Evolutionary conservation across 2,888 invertebrate genomes (phyloP).

Genomic region (Plutella xylostella): DNA sequence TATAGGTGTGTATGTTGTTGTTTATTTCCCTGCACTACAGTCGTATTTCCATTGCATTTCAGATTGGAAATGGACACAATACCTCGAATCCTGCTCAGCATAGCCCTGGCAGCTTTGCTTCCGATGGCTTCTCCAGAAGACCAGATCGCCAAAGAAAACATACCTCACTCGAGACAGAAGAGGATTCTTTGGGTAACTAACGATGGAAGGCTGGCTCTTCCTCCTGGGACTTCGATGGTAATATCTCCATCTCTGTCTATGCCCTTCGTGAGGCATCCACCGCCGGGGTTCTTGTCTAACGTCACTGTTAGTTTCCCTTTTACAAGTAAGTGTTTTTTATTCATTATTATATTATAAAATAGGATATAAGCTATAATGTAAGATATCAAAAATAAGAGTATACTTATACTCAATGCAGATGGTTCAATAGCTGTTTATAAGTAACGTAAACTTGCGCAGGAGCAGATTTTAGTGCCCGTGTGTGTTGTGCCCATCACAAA

Average conservation of each 20-base stretch:
- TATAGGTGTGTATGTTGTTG: too few species aligned
- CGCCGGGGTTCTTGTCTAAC: slow-evolving; percentile 87
- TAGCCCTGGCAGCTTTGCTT: slow-evolving; percentile 53
- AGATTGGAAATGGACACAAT: slow-evolving; percentile 56
- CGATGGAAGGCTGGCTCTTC: slow-evolving; percentile 84
- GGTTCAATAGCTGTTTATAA: too few species aligned
- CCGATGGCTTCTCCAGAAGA: slow-evolving; percentile 49
- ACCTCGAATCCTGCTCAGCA: slow-evolving; percentile 54
- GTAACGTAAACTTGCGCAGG: too few species aligned
- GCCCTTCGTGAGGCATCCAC: slow-evolving; percentile 87
- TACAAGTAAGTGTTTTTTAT: slow-evolving; percentile 88
- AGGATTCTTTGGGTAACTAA: slow-evolving; percentile 88
- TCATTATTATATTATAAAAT: too few species aligned
- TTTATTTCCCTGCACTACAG: too few species aligned
- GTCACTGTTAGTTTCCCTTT: slow-evolving; percentile 86
- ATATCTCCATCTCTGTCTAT: slow-evolving; percentile 84
- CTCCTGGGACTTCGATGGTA: slow-evolving; percentile 84
- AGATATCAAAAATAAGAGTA: too few species aligned
- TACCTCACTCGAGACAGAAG: slow-evolving; percentile 81
- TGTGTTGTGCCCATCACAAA: too few species aligned
- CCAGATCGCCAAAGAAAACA: slow-evolving; percentile 46
- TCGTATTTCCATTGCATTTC: slow-evolving; percentile 8
- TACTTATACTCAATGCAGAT: too few species aligned
- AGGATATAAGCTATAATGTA: too few species aligned
- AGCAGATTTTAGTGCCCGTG: too few species aligned